Evolutionary conservation across 2,113 vertebrate genomes (phyloP).

Genomic region (Microcebus ravelobensis): DNA sequence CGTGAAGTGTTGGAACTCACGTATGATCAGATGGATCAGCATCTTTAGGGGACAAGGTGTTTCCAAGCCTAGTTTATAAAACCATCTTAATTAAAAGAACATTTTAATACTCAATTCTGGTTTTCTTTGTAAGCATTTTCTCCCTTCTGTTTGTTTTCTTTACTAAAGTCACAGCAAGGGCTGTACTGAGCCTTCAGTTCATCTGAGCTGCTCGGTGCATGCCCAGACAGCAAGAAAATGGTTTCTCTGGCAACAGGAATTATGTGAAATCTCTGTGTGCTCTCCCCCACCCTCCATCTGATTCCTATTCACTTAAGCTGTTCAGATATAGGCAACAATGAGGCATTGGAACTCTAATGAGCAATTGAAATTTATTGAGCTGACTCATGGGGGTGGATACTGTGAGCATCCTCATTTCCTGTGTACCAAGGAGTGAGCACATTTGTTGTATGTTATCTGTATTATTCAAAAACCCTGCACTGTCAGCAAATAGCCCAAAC

Average conservation of each 20-base stretch:
- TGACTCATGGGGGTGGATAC: slow-evolving; percentile 69
- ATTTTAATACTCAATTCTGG: slow-evolving; percentile 67
- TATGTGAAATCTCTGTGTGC: slow-evolving; percentile 78
- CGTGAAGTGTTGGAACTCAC: background rate
- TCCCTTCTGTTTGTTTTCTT: slow-evolving; percentile 78
- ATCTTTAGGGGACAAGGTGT: slow-evolving; percentile 4
- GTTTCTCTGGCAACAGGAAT: slow-evolving; percentile 88
- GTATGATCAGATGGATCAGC: slow-evolving; percentile 49
- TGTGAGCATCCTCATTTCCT: slow-evolving; percentile 51
- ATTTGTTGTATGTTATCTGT: slow-evolving; percentile 6
- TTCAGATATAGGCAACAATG: slow-evolving; percentile 81
- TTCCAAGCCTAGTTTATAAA: slow-evolving; percentile 45
- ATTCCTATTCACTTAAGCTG: slow-evolving; percentile 81
- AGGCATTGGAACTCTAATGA: slow-evolving; percentile 73
- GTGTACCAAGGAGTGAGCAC: slow-evolving; percentile 20
- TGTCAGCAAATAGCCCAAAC: slow-evolving; percentile 33
- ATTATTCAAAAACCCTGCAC: slow-evolving; percentile 45
- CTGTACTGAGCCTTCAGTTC: slow-evolving; percentile 76
- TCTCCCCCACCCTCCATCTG: slow-evolving; percentile 75
- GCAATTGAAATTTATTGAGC: slow-evolving; percentile 79
- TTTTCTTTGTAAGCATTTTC: slow-evolving; percentile 74
- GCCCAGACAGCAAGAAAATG: slow-evolving; percentile 84
- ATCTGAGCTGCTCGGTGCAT: slow-evolving; percentile 79
- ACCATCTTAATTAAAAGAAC: slow-evolving; percentile 68
- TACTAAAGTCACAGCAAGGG: slow-evolving; percentile 74